Evolutionary conservation across 2,113 vertebrate genomes (phyloP).

Genomic region (Ameiurus melas): DNA sequence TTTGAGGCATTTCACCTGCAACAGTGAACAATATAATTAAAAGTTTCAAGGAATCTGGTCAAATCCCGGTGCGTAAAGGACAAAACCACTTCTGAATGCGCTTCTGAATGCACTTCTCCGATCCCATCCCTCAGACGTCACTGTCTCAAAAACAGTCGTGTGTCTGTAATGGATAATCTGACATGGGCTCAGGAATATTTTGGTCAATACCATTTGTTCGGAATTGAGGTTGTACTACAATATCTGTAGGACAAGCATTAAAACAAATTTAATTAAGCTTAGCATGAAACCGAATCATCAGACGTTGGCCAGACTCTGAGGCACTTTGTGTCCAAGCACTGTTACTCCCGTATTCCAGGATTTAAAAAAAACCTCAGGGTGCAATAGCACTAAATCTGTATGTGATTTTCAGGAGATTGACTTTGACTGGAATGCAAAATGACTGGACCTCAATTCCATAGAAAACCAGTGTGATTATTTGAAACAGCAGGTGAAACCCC

Average conservation of each 20-base stretch:
- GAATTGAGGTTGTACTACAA: background rate
- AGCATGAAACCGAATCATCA: background rate
- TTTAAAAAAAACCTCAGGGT: background rate
- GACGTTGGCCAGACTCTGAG: too few relatives aligned
- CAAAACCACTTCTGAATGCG: too few relatives aligned
- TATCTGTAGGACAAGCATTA: background rate
- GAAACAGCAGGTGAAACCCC: background rate
- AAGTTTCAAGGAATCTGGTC: too few relatives aligned
- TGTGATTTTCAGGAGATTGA: background rate
- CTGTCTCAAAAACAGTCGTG: too few relatives aligned
- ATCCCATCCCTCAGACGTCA: too few relatives aligned
- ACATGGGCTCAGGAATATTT: too few relatives aligned
- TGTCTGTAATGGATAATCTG: too few relatives aligned
- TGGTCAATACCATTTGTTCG: too few relatives aligned
- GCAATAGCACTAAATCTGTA: background rate
- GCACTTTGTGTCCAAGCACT: background rate
- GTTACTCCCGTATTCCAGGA: background rate
- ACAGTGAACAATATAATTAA: too few relatives aligned
- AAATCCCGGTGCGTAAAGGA: too few relatives aligned
- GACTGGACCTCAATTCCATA: background rate
- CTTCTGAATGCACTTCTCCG: too few relatives aligned
- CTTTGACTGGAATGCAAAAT: background rate
- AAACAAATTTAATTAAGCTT: background rate
- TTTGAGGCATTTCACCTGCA: too few relatives aligned
- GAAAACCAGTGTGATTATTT: constrained; percentile 4